These are phyloP conservation scores for Tenthredo scrophulariae DNA, from an alignment of 2,888 invertebrate genomes.

Conservation along the genomic window DNA sequence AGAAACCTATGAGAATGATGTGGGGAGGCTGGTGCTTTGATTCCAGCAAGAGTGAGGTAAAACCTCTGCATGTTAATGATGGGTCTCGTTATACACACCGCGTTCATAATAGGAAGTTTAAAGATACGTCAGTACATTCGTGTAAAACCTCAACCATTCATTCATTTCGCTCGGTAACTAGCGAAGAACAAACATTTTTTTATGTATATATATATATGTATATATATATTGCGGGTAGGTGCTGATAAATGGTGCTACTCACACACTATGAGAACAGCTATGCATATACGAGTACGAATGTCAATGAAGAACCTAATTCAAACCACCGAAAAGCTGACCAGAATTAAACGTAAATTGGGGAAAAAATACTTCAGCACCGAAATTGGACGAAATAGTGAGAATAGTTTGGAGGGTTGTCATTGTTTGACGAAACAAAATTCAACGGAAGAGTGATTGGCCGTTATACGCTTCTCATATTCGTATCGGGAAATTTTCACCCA, in stretches of 20 bases:
- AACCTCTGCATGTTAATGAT: constrained; percentile 1
- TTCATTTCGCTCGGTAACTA: not conserved
- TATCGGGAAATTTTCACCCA: no score
- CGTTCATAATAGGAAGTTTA: not conserved
- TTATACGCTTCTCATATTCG: no score
- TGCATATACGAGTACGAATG: not conserved
- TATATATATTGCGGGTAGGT: not conserved
- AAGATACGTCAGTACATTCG: not conserved
- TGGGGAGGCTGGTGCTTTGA: not conserved
- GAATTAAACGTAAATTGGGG: not conserved
- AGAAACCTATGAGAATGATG: not conserved
- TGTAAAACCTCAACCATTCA: not conserved
- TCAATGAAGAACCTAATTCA: not conserved
- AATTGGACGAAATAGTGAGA: not conserved
- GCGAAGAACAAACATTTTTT: not conserved
- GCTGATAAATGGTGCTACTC: not conserved
- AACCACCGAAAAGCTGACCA: not conserved
- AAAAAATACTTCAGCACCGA: not conserved
- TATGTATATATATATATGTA: no score
- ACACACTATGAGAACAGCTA: not conserved
- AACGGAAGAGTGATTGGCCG: no score
- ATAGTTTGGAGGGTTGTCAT: not conserved
- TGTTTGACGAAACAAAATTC: not conserved
- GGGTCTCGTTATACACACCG: not conserved
- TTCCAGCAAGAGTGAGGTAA: not conserved